Evolutionary conservation across 2,888 invertebrate species (phyloP), one percentile per base, ranked within the genome.

Genomic region (Pandemis corylana): DNA sequence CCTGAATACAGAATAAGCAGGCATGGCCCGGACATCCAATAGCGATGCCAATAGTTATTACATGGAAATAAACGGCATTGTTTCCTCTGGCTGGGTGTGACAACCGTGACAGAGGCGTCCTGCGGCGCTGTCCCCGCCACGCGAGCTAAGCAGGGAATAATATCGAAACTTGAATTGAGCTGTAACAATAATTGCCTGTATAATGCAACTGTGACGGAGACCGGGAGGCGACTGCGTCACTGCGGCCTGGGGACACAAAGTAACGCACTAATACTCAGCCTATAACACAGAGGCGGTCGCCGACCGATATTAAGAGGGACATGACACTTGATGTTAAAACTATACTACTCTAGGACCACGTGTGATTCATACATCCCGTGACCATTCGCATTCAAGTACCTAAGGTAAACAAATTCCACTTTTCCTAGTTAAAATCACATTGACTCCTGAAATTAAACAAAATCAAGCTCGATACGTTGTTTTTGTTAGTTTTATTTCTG

Each of bases 71-170:
- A 75, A 85, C 86, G 79, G 87, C 88, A 91, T 91, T 90, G 90
- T 90, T 90, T 81, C 87, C 84, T 84, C 84, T 80, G 20, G 62
- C 83, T 92, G 92, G 81, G 76, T 49, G 44, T 84, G 89, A 88
- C 89, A 88, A 85, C 83, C 82, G 83, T 87, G 90, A 91, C 90
- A 85, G 87, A 70, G 46, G 80, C 82, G 84, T 88, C 83, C 89
- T 83, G 86, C 80, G 84, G 85, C 87, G 88, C 90, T 92, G 93
- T 92, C 93, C 87, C 85, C 86, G 85, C 86, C 92, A 92, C 85
- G 86, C 90, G 73, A 75, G 77, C 68, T 72, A 76, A 72, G 63
- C 68, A 72, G 65, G 67, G 67, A 68, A 72, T 72, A 72, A 72
- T 76, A 72, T 76, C 72, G 68, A 66, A 71, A 66, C 75, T 66